phyloP scores from a whole-genome alignment of 2,888 invertebrate species.

The Eristalinus aeneus region DNA sequence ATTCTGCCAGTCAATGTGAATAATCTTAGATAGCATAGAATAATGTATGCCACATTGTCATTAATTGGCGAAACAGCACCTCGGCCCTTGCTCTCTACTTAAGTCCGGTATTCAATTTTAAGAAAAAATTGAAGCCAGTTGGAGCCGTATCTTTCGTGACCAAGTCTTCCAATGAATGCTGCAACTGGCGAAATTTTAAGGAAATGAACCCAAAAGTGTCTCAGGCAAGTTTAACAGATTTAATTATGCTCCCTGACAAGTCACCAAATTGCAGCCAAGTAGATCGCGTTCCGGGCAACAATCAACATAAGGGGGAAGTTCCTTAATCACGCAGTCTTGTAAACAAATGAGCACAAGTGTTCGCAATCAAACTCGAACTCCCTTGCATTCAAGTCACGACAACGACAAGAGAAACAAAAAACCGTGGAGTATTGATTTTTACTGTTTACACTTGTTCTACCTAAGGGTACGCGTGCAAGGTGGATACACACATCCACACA shows the following conservation, averaged over 20 bases:
- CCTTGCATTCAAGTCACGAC: background rate
- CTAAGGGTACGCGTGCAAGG: background rate
- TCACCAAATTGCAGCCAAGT: background rate
- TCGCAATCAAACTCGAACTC: background rate
- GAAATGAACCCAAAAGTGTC: background rate
- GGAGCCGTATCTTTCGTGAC: too few relatives aligned
- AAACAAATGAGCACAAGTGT: background rate
- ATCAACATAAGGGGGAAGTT: background rate
- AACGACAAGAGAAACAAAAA: background rate
- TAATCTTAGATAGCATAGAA: too few relatives aligned
- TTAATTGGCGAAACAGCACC: too few relatives aligned
- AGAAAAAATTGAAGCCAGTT: too few relatives aligned
- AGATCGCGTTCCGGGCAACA: background rate
- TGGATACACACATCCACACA: background rate
- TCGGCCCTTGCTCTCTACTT: too few relatives aligned
- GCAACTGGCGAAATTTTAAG: background rate
- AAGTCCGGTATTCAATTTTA: too few relatives aligned
- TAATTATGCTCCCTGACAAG: background rate
- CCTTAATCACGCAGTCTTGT: background rate
- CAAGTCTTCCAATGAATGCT: too few relatives aligned
- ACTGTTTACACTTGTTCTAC: background rate
- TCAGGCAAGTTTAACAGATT: background rate
- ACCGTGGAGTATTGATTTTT: background rate
- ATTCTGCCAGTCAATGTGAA: too few relatives aligned
- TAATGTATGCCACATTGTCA: too few relatives aligned